phyloP scores from a whole-genome alignment of 2,797 vertebrate genomes.

The Avahi laniger region DNA sequence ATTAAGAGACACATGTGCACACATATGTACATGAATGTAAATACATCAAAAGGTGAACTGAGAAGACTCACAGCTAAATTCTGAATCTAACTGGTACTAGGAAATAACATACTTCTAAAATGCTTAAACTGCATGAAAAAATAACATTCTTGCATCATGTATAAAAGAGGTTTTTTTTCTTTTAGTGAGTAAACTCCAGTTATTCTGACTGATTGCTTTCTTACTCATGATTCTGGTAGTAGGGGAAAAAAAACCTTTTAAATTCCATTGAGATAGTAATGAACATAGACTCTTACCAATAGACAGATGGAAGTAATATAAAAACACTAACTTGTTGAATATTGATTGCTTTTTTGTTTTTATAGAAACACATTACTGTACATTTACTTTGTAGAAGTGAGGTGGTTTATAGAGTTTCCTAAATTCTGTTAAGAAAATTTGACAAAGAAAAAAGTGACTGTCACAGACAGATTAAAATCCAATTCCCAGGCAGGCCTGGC shows the following conservation, averaged over 20 bases:
- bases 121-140: neutral
- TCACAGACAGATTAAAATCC: slow-evolving; percentile 74
- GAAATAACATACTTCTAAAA: neutral
- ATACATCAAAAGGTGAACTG: neutral
- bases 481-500: slow-evolving; percentile 58
- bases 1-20: neutral
- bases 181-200: neutral
- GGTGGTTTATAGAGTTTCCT: slow-evolving; percentile 64
- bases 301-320: neutral
- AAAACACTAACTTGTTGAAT: neutral
- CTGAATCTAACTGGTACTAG: neutral
- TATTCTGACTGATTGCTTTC: neutral
- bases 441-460: slow-evolving; percentile 23
- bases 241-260: neutral
- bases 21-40: neutral
- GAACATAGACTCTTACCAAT: neutral
- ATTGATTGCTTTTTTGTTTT: slow-evolving; percentile 41
- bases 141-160: neutral
- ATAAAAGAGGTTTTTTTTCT: neutral
- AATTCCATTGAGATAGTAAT: neutral
- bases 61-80: neutral
- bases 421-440: slow-evolving; percentile 67
- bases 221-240: neutral
- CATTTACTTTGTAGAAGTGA: slow-evolving; percentile 14
- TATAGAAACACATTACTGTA: slow-evolving; percentile 28